Conservation (phyloP, 2,888 invertebrate genomes). For the Polydrusus cervinus region DNA sequence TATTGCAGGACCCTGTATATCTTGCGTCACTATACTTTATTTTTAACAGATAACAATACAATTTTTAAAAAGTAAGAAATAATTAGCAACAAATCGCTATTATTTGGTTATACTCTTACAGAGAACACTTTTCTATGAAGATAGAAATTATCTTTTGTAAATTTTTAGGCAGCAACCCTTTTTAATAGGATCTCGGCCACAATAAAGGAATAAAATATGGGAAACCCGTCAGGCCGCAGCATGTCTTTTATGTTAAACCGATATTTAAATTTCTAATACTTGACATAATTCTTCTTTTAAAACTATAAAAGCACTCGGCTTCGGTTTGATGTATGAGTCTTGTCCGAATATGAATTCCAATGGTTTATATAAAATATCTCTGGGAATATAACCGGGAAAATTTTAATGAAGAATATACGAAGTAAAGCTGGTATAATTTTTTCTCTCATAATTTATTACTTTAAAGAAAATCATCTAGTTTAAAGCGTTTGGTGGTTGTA, state of each 20-base stretch:
- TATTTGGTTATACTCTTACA: too few relatives aligned
- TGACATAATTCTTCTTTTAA: slow-evolving; percentile 52
- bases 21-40: too few relatives aligned
- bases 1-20: too few relatives aligned
- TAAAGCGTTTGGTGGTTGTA: too few relatives aligned
- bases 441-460: too few relatives aligned
- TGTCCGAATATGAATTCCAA: slow-evolving; percentile 51
- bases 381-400: background rate
- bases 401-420: background rate
- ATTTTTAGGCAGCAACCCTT: background rate
- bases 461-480: too few relatives aligned
- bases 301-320: slow-evolving; percentile 49
- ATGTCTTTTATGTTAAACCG: slow-evolving; percentile 53
- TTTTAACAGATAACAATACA: too few relatives aligned
- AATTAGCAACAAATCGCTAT: too few relatives aligned
- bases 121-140: too few relatives aligned
- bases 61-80: too few relatives aligned
- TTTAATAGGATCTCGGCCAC: slow-evolving; percentile 33
- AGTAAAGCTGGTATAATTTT: too few relatives aligned
- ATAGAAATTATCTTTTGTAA: background rate
- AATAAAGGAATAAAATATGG: slow-evolving; percentile 49
- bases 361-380: slow-evolving; percentile 30
- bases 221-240: slow-evolving; percentile 35
- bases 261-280: slow-evolving; percentile 53
- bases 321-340: slow-evolving; percentile 40